These are phyloP conservation scores for Porites divaricata DNA, from an alignment of 92 coral and sea anemone species.

Conservation along the genomic window DNA sequence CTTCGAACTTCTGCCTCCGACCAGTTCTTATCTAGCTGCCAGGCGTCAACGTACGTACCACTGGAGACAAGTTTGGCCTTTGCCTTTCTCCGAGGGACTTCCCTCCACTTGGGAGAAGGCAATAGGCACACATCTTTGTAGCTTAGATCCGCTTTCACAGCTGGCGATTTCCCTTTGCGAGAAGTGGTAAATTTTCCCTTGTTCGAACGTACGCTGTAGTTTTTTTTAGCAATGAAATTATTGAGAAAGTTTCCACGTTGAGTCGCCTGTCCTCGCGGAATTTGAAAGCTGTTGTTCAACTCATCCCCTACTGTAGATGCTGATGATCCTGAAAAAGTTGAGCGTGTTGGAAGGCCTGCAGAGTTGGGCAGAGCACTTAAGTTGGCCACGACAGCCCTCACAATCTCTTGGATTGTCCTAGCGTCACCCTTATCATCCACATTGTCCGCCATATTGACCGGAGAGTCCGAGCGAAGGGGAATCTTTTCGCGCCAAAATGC, in stretches of 20 bases:
- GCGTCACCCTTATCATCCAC: no score
- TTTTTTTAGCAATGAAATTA: slow-evolving; percentile 2
- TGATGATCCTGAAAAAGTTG: no score
- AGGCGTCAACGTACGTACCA: slow-evolving; percentile 40
- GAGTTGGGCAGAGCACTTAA: no score
- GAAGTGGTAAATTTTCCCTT: background rate
- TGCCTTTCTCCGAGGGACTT: slow-evolving; percentile 42
- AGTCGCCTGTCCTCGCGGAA: no score
- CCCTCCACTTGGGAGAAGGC: slow-evolving; percentile 1
- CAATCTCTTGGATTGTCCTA: no score
- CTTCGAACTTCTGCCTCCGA: slow-evolving; percentile 2
- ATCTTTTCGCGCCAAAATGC: no score
- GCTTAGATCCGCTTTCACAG: background rate
- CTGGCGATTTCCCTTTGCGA: background rate
- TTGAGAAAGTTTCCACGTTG: background rate
- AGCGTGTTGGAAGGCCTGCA: no score
- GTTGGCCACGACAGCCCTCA: no score
- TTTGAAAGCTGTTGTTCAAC: no score
- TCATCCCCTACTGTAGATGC: no score
- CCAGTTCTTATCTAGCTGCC: slow-evolving; percentile 46
- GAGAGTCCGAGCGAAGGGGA: no score
- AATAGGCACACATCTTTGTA: slow-evolving; percentile 62
- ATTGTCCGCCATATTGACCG: no score
- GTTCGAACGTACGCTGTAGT: slow-evolving; percentile 4
- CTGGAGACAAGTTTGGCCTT: slow-evolving; percentile 36